Evolutionary conservation across 2,797 vertebrate genomes (phyloP).

Genomic region (Rallus crepitans): DNA sequence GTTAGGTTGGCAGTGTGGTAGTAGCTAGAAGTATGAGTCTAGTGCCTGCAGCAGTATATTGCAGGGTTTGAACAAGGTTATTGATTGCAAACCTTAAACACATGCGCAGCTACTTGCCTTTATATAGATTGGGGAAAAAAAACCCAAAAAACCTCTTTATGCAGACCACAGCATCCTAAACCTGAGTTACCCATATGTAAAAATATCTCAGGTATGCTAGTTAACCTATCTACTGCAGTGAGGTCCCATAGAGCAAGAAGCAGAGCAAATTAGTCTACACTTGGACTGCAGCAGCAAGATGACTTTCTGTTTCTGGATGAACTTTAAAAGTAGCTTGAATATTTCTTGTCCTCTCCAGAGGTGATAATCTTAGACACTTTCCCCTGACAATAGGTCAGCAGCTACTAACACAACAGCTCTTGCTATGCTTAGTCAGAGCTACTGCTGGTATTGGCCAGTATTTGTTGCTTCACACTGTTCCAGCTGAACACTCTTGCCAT

Average conservation of each 20-base stretch:
- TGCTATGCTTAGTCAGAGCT: background rate
- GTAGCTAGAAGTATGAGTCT: background rate
- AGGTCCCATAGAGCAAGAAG: background rate
- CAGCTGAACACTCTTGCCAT: background rate
- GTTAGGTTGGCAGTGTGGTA: background rate
- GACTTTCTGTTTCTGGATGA: background rate
- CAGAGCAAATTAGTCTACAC: background rate
- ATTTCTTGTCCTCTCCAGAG: background rate
- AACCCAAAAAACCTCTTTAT: background rate
- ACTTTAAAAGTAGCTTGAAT: background rate
- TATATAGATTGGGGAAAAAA: background rate
- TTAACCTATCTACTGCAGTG: background rate
- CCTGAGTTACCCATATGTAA: background rate
- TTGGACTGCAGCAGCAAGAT: background rate
- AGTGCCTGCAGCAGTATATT: background rate
- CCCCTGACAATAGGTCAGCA: background rate
- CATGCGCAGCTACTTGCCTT: background rate
- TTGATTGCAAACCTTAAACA: background rate
- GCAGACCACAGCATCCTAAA: background rate
- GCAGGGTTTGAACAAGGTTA: background rate
- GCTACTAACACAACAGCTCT: background rate
- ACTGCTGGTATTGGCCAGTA: background rate
- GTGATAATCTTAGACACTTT: background rate
- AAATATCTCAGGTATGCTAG: background rate
- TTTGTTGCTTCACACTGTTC: background rate